phyloP scores from a whole-genome alignment of 2,113 vertebrate species.

The Rafetus swinhoei region DNA sequence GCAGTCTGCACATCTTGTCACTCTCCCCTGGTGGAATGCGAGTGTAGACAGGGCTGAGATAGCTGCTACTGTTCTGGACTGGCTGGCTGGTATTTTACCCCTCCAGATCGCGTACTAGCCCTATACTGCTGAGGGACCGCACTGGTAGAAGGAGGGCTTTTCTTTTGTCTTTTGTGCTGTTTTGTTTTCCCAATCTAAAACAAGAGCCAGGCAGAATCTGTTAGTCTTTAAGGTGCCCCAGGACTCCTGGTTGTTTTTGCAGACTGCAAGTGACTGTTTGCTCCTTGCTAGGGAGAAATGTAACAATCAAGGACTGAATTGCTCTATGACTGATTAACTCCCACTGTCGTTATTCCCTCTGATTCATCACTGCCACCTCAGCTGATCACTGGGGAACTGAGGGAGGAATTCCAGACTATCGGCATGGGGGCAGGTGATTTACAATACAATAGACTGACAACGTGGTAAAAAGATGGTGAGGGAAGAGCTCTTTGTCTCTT shows the following conservation, averaged over 20 bases:
- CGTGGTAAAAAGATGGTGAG: rapidly evolving
- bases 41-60: background rate
- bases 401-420: background rate
- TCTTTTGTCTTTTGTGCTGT: background rate
- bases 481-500: background rate
- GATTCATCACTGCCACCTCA: background rate
- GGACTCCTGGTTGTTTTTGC: no score
- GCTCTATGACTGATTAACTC: background rate
- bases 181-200: background rate
- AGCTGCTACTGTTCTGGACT: background rate
- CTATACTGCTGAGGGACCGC: background rate
- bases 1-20: no score
- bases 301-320: background rate
- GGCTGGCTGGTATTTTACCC: background rate
- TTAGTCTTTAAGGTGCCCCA: no score
- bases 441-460: background rate
- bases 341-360: background rate
- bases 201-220: background rate
- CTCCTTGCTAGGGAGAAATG: background rate
- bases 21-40: background rate
- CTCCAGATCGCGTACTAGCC: background rate
- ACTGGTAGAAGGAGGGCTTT: background rate
- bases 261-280: background rate
- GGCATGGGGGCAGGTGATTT: background rate
- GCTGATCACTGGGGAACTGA: background rate